phyloP scores from a whole-genome alignment of 2,113 vertebrate species.

The Halichoerus grypus region DNA sequence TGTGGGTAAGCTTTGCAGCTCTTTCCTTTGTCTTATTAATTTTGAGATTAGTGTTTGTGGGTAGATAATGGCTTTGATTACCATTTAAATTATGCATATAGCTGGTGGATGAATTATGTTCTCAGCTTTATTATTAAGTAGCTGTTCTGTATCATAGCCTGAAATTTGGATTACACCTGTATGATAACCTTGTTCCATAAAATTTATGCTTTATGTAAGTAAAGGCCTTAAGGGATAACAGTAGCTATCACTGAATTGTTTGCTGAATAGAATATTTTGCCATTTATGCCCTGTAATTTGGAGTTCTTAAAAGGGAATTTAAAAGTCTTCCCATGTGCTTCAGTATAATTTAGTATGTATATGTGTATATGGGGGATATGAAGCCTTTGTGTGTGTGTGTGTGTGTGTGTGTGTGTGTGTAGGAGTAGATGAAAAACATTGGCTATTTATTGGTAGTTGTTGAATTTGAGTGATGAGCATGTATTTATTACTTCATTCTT shows the following conservation, averaged over 20 bases:
- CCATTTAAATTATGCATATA: slow-evolving; percentile 75
- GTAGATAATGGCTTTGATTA: slow-evolving; percentile 79
- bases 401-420: not conserved
- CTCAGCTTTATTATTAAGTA: slow-evolving; percentile 39
- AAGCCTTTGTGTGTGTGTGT: not conserved
- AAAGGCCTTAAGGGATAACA: slow-evolving; percentile 5
- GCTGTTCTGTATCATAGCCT: not conserved
- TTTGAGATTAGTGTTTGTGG: slow-evolving; percentile 68
- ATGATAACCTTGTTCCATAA: not conserved
- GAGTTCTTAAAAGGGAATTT: slow-evolving; percentile 46
- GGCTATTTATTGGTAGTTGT: slow-evolving; percentile 18
- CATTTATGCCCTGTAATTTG: slow-evolving; percentile 37
- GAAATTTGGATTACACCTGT: not conserved
- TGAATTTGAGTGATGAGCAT: slow-evolving; percentile 21
- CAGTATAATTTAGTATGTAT: not conserved
- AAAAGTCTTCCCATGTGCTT: not conserved
- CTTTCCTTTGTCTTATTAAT: slow-evolving; percentile 21
- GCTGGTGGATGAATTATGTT: slow-evolving; percentile 9
- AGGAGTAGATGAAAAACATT: not conserved
- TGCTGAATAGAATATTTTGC: slow-evolving; percentile 48
- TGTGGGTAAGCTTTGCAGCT: slow-evolving; percentile 1
- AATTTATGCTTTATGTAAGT: slow-evolving; percentile 24
- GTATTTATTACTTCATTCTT: slow-evolving; percentile 4
- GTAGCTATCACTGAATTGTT: slow-evolving; percentile 29
- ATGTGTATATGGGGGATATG: not conserved